Base-by-base conservation (phyloP, 2,113 vertebrate genomes). In the Vulpes ferrilata region DNA sequence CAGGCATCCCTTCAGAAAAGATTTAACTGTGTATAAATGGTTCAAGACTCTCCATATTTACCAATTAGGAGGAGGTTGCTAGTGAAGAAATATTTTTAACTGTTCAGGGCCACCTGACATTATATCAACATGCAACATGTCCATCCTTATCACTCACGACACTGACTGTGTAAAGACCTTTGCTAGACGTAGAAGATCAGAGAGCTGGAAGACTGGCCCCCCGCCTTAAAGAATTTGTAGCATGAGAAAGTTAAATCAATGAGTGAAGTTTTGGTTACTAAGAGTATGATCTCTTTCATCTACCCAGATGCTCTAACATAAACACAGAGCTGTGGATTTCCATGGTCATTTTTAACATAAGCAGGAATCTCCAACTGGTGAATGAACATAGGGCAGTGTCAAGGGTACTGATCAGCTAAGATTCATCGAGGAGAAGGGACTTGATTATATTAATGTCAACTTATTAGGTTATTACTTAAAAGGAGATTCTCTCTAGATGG, bases 401-500 rank as follows among this genome's bases (percentile, higher is more conserved):
- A 74, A 94, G n/a, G 23, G 15, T 88, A 65, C 3, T 53, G 25
- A 69, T 64, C 62, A 88, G 87, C 59, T 59, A 55, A 86, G 60
- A 22, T 55, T 97, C 83, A 93, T 11, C 20, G 30, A 69, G 69
- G 19, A 62, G 30, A n/a, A 65, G 51, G 30, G 19, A n/a, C 64
- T 64, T 57, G 53, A 92, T 78, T 73, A 59, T 62, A 32, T 35
- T 71, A 57, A 57, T 32, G 48, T 38, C 64, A 23, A 12, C 32
- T 53, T 25, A 84, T 32, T n/a, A 38, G 5, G 38, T 57, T 78
- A 55, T 69, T 88, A 67, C 71, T 82, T 88, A 93, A 90, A 90
- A 84, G 76, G 53, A 95, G 73, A 71, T 81, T 88, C 89, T 86
- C 67, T 92, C 13, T 27, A 60, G 85, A 69, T 32, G 43, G 64